Percentiles rank a stretch among this genome's conserved stretches.
These are phyloP conservation scores for Oxystoma pomonae DNA, from an alignment of 2,888 invertebrate species.

Conservation along the genomic window DNA sequence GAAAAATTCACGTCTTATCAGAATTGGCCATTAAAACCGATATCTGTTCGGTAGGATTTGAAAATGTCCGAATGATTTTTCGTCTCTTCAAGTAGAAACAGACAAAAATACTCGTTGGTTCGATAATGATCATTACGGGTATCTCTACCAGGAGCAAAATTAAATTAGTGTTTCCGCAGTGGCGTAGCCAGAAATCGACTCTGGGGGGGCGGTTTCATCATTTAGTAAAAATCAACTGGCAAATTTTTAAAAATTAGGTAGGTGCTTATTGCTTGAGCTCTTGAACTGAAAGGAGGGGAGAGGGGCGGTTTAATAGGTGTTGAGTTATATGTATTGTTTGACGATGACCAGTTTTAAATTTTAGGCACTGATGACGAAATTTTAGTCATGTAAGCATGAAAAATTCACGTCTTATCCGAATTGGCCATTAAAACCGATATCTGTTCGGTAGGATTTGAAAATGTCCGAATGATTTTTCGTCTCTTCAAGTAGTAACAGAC, in stretches of 20 bases:
- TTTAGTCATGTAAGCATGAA: too few relatives aligned
- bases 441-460: neutral
- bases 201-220: too few relatives aligned
- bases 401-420: neutral
- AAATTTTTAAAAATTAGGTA: too few relatives aligned
- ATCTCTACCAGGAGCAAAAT: constrained; percentile 41
- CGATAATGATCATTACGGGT: constrained; percentile 38
- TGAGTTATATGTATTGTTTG: too few relatives aligned
- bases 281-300: too few relatives aligned
- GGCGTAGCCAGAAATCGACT: too few relatives aligned
- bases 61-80: constrained; percentile 29
- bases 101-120: constrained; percentile 40
- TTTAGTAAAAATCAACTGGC: too few relatives aligned
- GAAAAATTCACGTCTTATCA: too few relatives aligned
- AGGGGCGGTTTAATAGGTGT: too few relatives aligned
- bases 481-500: constrained; percentile 37
- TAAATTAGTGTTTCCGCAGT: constrained; percentile 26
- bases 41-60: neutral
- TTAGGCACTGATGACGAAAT: too few relatives aligned
- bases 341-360: too few relatives aligned
- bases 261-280: too few relatives aligned
- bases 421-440: neutral
- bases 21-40: neutral
- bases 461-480: constrained; percentile 31
- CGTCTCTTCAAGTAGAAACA: constrained; percentile 36